Conservation (phyloP, 2,888 invertebrate genomes). For the Imbricaverruca yamaguchii region DNA sequence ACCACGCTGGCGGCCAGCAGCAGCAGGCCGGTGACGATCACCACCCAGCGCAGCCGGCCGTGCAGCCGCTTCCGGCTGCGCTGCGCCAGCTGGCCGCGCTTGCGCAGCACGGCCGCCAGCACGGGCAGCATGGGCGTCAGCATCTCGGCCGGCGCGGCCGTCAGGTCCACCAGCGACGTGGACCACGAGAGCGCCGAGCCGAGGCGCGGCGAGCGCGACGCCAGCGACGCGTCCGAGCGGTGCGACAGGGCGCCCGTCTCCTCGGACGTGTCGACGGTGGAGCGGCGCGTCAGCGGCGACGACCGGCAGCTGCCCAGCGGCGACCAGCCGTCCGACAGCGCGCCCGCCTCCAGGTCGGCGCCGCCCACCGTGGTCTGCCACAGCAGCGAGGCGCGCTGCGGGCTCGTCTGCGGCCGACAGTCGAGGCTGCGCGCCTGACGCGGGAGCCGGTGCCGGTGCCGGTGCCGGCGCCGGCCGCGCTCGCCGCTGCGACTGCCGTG, state of each 20-base stretch:
- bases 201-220: slow-evolving; percentile 24
- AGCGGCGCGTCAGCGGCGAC: slow-evolving; percentile 29
- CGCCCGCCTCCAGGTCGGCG: slow-evolving; percentile 28
- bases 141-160: slow-evolving; percentile 17
- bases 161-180: slow-evolving; percentile 17
- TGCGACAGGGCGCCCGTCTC: slow-evolving; percentile 29
- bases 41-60: slow-evolving; percentile 77
- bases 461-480: slow-evolving; percentile 28
- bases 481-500: slow-evolving; percentile 30
- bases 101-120: slow-evolving; percentile 62
- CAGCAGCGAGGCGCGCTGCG: slow-evolving; percentile 24
- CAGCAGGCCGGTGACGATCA: slow-evolving; percentile 81
- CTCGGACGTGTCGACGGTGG: slow-evolving; percentile 31
- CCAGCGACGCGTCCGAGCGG: slow-evolving; percentile 28
- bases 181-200: slow-evolving; percentile 26
- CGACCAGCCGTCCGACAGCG: slow-evolving; percentile 29
- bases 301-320: slow-evolving; percentile 25
- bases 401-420: slow-evolving; percentile 29
- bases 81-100: slow-evolving; percentile 50
- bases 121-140: slow-evolving; percentile 48
- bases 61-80: slow-evolving; percentile 59
- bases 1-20: slow-evolving; percentile 80
- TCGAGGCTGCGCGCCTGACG: slow-evolving; percentile 28
- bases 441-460: slow-evolving; percentile 28
- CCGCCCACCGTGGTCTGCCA: slow-evolving; percentile 30